Base-by-base conservation (phyloP, 2,797 vertebrate species). In the Pampus argenteus region DNA sequence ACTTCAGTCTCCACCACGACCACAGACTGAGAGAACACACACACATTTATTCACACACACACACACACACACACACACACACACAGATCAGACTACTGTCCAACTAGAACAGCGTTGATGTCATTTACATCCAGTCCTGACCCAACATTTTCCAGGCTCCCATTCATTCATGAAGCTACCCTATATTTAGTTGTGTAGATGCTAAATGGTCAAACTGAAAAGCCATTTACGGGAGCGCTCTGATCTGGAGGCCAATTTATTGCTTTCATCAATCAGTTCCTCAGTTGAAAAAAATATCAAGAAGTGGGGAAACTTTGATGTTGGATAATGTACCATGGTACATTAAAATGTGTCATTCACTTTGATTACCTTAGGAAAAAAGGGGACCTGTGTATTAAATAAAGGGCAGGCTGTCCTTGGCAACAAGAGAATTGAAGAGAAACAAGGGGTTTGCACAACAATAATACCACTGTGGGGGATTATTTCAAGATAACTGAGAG, bases 131-230 rank as follows among this genome's bases (percentile, higher is more conserved):
- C 81, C 85, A 86, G 25, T 86, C 78, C 83, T 84, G 81, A 94
- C 83, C 86, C 82, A 90, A 86, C 77, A 76, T 86, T 92, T 93
- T 94, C 89, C 84, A 90, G 34, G 73, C 74, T 85, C 65, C 54
- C 29, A 54, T 76, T 90, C 79, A 82, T 83, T 85, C 79, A 67
- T 60, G 40, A 66, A 71, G 56, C 78, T 73, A 83, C 29, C 76
- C 82, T 62, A 5, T 72, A 86, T 84, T 90, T 88, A 88, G 64
- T 42, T 60, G 65, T 57, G 61, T 73, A 50, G 72, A 79, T 70
- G 68, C 64, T 69, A 60, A 85, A 78, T 40, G 55, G 67, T 79
- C 70, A 62, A 74, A 75, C 48, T 70, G 45, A 70, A 84, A 81
- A 76, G 66, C 44, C 50, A 65, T 86, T 81, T 79, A 47, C 44